Percentiles rank a stretch among this genome's conserved stretches.
phyloP scores from a whole-genome alignment of 2,888 invertebrate genomes.

The Flexamia atlantica region DNA sequence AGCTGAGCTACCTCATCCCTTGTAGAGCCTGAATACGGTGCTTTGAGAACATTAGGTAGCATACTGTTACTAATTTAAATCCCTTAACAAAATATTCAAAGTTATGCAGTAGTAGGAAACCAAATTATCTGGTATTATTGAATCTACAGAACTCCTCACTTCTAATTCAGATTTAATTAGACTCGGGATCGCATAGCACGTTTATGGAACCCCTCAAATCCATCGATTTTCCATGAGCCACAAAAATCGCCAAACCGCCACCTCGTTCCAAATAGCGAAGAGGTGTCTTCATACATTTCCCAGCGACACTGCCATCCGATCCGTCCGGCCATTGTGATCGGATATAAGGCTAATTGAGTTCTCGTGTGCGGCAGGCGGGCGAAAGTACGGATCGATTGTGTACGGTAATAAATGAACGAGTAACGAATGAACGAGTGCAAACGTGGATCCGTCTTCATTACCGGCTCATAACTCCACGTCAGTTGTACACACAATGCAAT shows the following conservation, averaged over 20 bases:
- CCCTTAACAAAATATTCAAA: too few relatives aligned
- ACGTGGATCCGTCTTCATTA: conserved; percentile 32
- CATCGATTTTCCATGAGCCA: conserved; percentile 59
- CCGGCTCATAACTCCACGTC: conserved; percentile 6
- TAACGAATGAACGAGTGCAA: conserved; percentile 18
- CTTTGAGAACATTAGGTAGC: too few relatives aligned
- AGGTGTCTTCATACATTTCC: conserved; percentile 67
- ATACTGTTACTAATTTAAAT: too few relatives aligned
- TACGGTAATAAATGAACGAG: conserved; percentile 34
- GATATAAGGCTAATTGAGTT: conserved; percentile 40
- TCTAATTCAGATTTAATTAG: too few relatives aligned
- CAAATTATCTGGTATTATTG: too few relatives aligned
- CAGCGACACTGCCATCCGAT: conserved; percentile 55
- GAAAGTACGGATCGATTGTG: conserved; percentile 31
- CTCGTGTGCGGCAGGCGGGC: neutral
- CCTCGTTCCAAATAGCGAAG: conserved; percentile 63
- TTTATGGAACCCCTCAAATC: too few relatives aligned
- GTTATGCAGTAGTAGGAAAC: too few relatives aligned
- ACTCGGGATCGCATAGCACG: too few relatives aligned
- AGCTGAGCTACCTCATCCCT: too few relatives aligned
- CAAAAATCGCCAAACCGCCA: neutral
- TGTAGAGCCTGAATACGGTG: too few relatives aligned
- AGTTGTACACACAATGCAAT: neutral
- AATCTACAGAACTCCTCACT: too few relatives aligned
- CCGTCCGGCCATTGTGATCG: conserved; percentile 42